Conservation (phyloP, 2,888 invertebrate genomes). For the Augiades crinisus region DNA sequence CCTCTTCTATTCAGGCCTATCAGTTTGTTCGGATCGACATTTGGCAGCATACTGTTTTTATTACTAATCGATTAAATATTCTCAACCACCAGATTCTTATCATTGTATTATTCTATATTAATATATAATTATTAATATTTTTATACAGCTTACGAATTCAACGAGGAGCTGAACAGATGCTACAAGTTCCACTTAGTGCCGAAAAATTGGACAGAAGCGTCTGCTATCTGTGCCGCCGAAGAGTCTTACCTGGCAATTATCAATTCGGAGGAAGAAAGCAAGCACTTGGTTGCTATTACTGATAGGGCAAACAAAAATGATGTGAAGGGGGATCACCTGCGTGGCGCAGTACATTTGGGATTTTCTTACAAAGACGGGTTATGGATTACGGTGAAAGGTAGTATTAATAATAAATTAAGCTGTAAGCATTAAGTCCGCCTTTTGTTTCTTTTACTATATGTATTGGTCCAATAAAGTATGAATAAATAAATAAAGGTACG, state of each 20-base stretch:
- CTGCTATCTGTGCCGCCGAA: conserved; percentile 50
- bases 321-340: conserved; percentile 39
- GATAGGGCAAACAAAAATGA: conserved; percentile 42
- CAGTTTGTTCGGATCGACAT: too few species aligned
- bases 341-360: conserved; percentile 45
- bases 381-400: conserved; percentile 54
- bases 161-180: conserved; percentile 45
- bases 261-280: conserved; percentile 49
- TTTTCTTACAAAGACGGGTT: conserved; percentile 40
- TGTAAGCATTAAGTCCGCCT: too few species aligned
- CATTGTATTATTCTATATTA: too few species aligned
- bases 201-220: conserved; percentile 56
- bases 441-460: too few species aligned
- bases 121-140: too few species aligned
- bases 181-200: conserved; percentile 60
- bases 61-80: too few species aligned
- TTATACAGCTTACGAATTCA: conserved; percentile 51
- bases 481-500: too few species aligned
- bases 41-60: too few species aligned
- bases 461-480: too few species aligned
- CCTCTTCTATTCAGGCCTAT: too few species aligned
- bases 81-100: too few species aligned
- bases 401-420: neutral
- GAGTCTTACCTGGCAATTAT: conserved; percentile 56
- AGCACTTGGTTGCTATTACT: conserved; percentile 44